Conservation (phyloP, 2,113 vertebrate species). For the Odocoileus virginianus region DNA sequence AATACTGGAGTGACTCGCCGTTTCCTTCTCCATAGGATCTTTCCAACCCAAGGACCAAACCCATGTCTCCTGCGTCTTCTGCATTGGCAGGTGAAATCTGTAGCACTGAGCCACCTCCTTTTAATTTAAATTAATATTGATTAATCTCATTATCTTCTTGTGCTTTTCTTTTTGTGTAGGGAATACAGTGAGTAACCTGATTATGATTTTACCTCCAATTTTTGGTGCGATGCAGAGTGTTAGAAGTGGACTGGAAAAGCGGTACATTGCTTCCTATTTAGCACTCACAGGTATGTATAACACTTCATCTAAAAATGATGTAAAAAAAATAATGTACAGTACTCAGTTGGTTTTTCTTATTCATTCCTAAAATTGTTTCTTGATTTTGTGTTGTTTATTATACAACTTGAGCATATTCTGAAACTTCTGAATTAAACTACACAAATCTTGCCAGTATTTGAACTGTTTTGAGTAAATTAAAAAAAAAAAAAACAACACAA, state of each 20-base stretch:
- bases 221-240: constrained; percentile 92
- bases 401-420: not conserved
- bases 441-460: not conserved
- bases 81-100: not conserved
- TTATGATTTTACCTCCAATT: constrained; percentile 98
- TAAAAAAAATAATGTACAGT: not conserved
- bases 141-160: constrained; percentile 50
- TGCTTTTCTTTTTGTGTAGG: constrained; percentile 82
- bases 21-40: not conserved
- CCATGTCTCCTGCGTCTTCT: not conserved
- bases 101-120: not conserved
- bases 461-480: not conserved
- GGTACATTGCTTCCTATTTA: constrained; percentile 92
- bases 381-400: constrained; percentile 5
- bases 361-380: constrained; percentile 24
- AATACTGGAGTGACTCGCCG: not conserved
- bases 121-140: not conserved
- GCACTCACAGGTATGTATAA: constrained; percentile 90
- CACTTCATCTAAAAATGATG: not conserved
- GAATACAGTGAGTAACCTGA: constrained; percentile 99
- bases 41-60: not conserved
- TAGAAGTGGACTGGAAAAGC: constrained; percentile 90
- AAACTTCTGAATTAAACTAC: not conserved
- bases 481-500: not conserved
- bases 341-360: not conserved